phyloP scores from a whole-genome alignment of 2,888 invertebrate genomes.

The Hemistola chrysoprasaria region DNA sequence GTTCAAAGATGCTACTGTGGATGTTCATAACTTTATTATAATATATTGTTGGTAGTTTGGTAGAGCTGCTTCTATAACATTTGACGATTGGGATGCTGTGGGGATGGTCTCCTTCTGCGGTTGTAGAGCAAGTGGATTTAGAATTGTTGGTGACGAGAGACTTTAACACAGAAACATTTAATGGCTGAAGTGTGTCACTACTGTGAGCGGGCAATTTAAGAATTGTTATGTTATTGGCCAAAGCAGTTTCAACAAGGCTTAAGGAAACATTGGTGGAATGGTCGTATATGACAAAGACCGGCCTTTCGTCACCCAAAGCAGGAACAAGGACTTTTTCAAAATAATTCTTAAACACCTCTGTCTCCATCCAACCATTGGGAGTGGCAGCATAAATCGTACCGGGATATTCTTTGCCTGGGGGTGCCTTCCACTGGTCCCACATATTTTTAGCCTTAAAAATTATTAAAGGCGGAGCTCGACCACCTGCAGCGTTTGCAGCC shows the following conservation, averaged over 20 bases:
- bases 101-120: no score
- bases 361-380: slow-evolving; percentile 42
- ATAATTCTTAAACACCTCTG: slow-evolving; percentile 40
- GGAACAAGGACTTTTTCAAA: slow-evolving; percentile 37
- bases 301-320: slow-evolving; percentile 33
- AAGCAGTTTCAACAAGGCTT: slow-evolving; percentile 12
- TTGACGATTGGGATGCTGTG: no score
- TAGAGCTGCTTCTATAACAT: no score
- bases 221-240: slow-evolving; percentile 14
- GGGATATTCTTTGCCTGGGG: slow-evolving; percentile 2
- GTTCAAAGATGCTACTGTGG: no score
- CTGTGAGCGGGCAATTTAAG: slow-evolving; percentile 22
- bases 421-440: slow-evolving; percentile 4
- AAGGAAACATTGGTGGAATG: slow-evolving; percentile 31
- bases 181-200: slow-evolving; percentile 17
- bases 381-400: slow-evolving; percentile 41
- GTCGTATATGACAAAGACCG: slow-evolving; percentile 37
- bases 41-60: no score
- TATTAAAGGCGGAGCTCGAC: slow-evolving; percentile 3
- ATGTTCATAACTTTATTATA: no score
- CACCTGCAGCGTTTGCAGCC: slow-evolving; percentile 2
- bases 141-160: no score
- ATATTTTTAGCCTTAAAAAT: slow-evolving; percentile 6
- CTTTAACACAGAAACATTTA: slow-evolving; percentile 20
- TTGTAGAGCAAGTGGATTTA: no score